Base-by-base conservation (phyloP, 2,888 invertebrate genomes). In the Anoplius nigerrimus region DNA sequence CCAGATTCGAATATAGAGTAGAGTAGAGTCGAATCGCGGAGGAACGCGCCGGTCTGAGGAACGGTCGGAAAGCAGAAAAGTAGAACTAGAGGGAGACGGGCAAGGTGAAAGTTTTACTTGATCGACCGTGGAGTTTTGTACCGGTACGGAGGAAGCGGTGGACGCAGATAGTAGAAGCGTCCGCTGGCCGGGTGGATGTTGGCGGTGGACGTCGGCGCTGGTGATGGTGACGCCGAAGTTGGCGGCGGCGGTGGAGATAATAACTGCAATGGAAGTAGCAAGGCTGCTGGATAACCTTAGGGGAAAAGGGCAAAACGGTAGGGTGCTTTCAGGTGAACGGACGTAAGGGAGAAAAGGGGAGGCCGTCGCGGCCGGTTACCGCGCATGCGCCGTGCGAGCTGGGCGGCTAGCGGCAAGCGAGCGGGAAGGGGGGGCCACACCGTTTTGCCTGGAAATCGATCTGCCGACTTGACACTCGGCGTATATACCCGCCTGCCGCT, bases 381-480 rank as follows among this genome's bases (percentile, higher is more conserved):
- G 48, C 21, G 48, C 24, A 6, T 6, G 24, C 24, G 24, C 24
- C 24, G 24, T 24, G 24, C 11, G 27, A 6, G 52, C 21, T 42
- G 3, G 16, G 16, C 22, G 42, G 42, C 8, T 53, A 22, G 34
- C 42, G 56, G 20, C 21, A 5, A 2, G 18, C 8, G 55, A 22
- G 34, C 15, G 43, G 24, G 8, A 58, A 20, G 59, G 18, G 20
- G 60, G 71, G 57, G 60, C 57, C 75, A 66, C 75, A 75, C 75
- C 75, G 75, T 76, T 69, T 76, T 76, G 75, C 72, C 64, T 64
- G 72, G 64, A 72, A 76, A 76, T 76, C 75, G 75, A 76, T 76
- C 72, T 75, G 67, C 69, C 74, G 74, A 75, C 71, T 71, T 53
- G 62, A 43, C 20, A 27, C 34, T 34, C 11, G 34, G 11, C n/a